Evolutionary conservation across 1,140 invertebrate genomes (phyloP).

Genomic region (Meteorus sp.): DNA sequence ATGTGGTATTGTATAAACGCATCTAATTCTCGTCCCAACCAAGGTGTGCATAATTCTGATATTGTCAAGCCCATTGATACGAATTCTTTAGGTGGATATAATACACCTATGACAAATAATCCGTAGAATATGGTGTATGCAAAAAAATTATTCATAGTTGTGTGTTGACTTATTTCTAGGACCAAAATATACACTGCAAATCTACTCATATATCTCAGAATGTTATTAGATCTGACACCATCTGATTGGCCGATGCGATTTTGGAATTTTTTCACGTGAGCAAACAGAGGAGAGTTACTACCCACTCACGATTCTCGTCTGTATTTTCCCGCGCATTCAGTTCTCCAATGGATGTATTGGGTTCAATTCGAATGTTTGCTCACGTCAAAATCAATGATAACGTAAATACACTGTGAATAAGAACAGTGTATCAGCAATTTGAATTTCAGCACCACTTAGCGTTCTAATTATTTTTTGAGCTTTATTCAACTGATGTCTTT

Average conservation of each 20-base stretch:
- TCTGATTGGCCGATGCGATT: no score
- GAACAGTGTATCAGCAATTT: slow-evolving; percentile 75
- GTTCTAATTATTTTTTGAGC: slow-evolving; percentile 69
- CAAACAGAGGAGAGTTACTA: no score
- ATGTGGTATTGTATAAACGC: slow-evolving; percentile 76
- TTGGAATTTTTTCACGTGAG: no score
- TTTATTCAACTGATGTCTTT: slow-evolving; percentile 69
- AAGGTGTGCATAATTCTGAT: slow-evolving; percentile 65
- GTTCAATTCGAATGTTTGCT: no score
- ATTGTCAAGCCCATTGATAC: slow-evolving; percentile 74
- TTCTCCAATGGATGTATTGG: no score
- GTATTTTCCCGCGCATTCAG: no score
- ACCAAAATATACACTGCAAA: no score
- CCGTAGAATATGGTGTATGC: slow-evolving; percentile 14
- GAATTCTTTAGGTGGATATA: slow-evolving; percentile 78
- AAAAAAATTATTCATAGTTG: slow-evolving; percentile 12
- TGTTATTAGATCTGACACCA: no score
- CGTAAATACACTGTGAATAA: slow-evolving; percentile 66
- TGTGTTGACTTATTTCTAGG: background rate
- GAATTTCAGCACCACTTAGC: slow-evolving; percentile 68
- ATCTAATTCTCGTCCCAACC: slow-evolving; percentile 69
- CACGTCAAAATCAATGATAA: no score
- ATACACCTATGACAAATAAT: slow-evolving; percentile 46
- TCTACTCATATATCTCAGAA: no score
- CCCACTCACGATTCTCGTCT: no score